Percentiles rank a stretch among this genome's conserved stretches.
phyloP scores from a whole-genome alignment of 2,797 vertebrate genomes.

The Artibeus lituratus region DNA sequence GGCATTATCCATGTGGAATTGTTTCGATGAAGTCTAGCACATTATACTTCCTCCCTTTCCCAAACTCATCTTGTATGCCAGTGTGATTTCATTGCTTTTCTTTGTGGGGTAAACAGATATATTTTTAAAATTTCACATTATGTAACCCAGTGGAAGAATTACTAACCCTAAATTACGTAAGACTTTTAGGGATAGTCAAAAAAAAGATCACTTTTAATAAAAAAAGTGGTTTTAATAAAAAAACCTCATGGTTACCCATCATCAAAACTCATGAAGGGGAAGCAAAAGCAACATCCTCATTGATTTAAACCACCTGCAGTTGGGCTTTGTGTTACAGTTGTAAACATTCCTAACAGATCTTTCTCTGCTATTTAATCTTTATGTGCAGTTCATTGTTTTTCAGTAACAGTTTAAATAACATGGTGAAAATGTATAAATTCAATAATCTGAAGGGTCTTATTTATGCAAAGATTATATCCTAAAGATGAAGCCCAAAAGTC shows the following conservation, averaged over 20 bases:
- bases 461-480: not conserved
- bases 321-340: not conserved
- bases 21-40: not conserved
- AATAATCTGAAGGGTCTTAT: not conserved
- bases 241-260: fast-evolving
- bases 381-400: not conserved
- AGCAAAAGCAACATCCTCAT: not conserved
- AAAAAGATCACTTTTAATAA: not conserved
- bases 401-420: not conserved
- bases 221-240: too few species aligned
- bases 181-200: not conserved
- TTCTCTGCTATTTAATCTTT: not conserved
- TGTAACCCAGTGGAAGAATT: not conserved
- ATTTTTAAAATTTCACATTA: not conserved
- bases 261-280: not conserved
- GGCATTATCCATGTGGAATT: not conserved
- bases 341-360: not conserved
- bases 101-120: not conserved
- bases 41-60: not conserved
- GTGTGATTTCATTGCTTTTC: not conserved
- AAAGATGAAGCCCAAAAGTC: not conserved
- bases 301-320: not conserved
- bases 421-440: not conserved
- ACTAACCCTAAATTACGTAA: not conserved
- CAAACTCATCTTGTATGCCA: not conserved